Base-by-base conservation (phyloP, 37 sponge, comb jelly and placozoan species). In the Eunapius fragilis region DNA sequence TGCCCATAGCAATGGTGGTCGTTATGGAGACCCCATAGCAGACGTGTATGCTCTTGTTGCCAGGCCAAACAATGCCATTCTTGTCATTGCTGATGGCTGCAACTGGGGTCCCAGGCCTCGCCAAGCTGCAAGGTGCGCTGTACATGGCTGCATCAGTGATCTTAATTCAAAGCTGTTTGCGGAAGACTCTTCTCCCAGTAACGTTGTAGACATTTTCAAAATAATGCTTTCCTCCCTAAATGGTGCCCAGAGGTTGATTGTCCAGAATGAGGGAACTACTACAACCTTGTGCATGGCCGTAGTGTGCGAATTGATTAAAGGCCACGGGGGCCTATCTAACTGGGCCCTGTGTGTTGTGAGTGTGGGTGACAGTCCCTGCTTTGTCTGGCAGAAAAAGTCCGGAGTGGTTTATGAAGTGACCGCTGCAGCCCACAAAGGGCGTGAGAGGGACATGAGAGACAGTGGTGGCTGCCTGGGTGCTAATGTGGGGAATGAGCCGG, bases 261-360 rank as follows among this genome's bases (percentile, higher is more conserved):
- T 95, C 0, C 13, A 82, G 23, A 78, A 92, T 22, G 89, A 82
- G 2, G 96, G 91, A 6, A 95, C 96, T 0, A 92, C 93, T 24
- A 95, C 96, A 1, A 95, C 96, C 0, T 86, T 95, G 38, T 85
- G 87, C 41, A 83, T 84, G 33, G 93, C 85, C 6, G 78, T 90
- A 1, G 86, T 95, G 30, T 93, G 92, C 24, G 93, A 88, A 32
- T 77, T 95, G 14, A 30, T 76, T 35, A 10, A 75, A 84, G 76
- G 28, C 32, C 27, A 41, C 12, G 67, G 68, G 35, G 77, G 82
- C 23, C 77, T 90, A 25, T 91, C 89, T 78, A 74, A 47, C 74
- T 90, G 19, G 96, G 92, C 31, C 85, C 85, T 76, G 96, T 95
- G n/a, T n/a, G n/a, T n/a, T n/a, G n/a, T n/a, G n/a, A n/a, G n/a